Conservation (phyloP, 2,113 vertebrate species). For the Xiphias gladius region DNA sequence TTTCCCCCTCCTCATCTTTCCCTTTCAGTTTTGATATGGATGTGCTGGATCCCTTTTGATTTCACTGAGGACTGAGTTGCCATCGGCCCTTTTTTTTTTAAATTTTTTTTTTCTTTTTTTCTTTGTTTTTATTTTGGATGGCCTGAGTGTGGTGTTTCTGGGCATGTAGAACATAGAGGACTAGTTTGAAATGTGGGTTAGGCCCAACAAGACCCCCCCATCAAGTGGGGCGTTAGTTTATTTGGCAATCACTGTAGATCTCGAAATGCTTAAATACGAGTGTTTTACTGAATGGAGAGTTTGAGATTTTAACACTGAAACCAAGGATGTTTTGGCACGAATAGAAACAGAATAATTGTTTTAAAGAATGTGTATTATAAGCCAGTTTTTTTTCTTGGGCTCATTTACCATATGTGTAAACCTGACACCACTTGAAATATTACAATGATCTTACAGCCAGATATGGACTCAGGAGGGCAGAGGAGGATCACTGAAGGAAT, state of each 20-base stretch:
- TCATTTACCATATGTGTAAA: constrained; percentile 25
- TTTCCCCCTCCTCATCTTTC: constrained; percentile 61
- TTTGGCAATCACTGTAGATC: constrained; percentile 1
- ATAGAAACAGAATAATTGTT: background rate
- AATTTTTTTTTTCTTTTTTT: background rate
- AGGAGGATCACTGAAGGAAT: constrained; percentile 54
- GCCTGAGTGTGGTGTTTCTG: constrained; percentile 56
- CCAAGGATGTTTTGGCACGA: background rate
- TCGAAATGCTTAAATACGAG: background rate
- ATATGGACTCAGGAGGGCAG: constrained; percentile 47
- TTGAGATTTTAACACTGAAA: background rate
- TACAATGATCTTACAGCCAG: constrained; percentile 35
- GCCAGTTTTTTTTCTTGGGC: background rate
- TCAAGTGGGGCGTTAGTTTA: background rate
- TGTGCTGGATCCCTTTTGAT: constrained; percentile 63
- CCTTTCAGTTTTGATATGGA: constrained; percentile 69
- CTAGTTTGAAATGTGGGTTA: constrained; percentile 62
- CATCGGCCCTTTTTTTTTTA: constrained; percentile 22
- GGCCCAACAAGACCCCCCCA: constrained; percentile 21
- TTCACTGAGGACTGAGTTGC: constrained; percentile 42
- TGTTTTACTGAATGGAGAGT: background rate
- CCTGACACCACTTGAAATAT: constrained; percentile 28
- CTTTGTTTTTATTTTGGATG: background rate
- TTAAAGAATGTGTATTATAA: background rate
- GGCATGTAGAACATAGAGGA: constrained; percentile 46